These are phyloP conservation scores for Epicauta chinensis DNA, from an alignment of 1,140 invertebrate genomes.

Conservation along the genomic window DNA sequence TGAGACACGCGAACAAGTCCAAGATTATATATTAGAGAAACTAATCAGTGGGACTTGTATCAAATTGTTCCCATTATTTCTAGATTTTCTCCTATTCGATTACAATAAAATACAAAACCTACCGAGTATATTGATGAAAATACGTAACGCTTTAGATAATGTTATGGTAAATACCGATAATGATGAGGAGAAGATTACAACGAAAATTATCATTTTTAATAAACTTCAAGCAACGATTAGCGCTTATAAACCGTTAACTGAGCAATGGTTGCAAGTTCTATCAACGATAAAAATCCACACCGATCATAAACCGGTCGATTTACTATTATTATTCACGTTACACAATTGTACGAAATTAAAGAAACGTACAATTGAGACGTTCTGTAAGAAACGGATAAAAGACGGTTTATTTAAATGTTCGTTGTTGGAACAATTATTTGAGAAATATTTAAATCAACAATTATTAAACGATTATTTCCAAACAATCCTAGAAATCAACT, in stretches of 20 bases:
- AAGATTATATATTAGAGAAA: slow-evolving; percentile 30
- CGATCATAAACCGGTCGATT: slow-evolving; percentile 43
- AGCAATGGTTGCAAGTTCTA: slow-evolving; percentile 33
- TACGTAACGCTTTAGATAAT: slow-evolving; percentile 30
- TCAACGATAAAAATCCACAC: slow-evolving; percentile 19
- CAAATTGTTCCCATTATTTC: slow-evolving; percentile 33
- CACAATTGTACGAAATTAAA: slow-evolving; percentile 40
- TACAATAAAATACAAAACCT: slow-evolving; percentile 19
- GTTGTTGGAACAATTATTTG: slow-evolving; percentile 40
- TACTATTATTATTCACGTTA: slow-evolving; percentile 43
- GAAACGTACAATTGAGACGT: slow-evolving; percentile 40
- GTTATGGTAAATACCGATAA: slow-evolving; percentile 21
- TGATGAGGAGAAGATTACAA: slow-evolving; percentile 23
- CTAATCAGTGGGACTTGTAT: slow-evolving; percentile 20
- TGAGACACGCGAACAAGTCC: slow-evolving; percentile 24
- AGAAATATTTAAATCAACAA: slow-evolving; percentile 37
- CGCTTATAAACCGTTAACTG: slow-evolving; percentile 23
- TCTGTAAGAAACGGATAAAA: slow-evolving; percentile 43
- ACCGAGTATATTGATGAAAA: slow-evolving; percentile 20
- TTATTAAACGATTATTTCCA: slow-evolving; percentile 41
- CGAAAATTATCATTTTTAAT: slow-evolving; percentile 31
- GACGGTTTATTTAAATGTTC: slow-evolving; percentile 39
- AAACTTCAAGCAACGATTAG: slow-evolving; percentile 22
- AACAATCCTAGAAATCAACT: slow-evolving; percentile 42
- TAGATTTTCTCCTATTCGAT: slow-evolving; percentile 34